Base-by-base conservation (phyloP, 2,797 vertebrate genomes). In the Falco concolor region DNA sequence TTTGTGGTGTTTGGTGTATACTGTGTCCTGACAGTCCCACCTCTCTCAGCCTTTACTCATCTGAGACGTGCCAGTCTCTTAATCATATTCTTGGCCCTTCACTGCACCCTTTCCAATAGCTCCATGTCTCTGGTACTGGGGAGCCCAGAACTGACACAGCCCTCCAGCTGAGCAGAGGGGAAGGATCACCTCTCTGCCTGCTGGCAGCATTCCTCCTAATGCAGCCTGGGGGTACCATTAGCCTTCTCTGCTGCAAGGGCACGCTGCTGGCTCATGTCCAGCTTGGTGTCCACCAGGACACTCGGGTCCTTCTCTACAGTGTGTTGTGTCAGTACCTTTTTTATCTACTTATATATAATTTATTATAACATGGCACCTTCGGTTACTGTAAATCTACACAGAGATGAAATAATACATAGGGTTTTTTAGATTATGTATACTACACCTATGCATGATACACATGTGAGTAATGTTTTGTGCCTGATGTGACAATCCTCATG, bases 1-100 rank as follows among this genome's bases (percentile, higher is more conserved):
- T 80, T 68, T n/a, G 4, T 10, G 5, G 19, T 47, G 11, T 30
- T 60, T 0, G 0, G 9, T 44, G 12, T n/a, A 5, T 44, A 6
- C 5, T 63, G 1, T 52, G 25, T 10, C 10, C 28, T 84, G 34
- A 44, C 38, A 40, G 24, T 54, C n/a, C 10, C 19, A 44, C 21
- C 17, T 74, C 25, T 59, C 16, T 27, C 32, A 54, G 13, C 18
- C 19, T 67, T 70, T 59, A 6, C 12, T 70, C 36, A 22, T 36
- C 10, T 12, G 19, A 74, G 20, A 36, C 5, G 6, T 44, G 14
- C 36, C 38, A 34, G 4, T 44, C 45, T 60, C 22, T 52, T 38
- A 54, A 15, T 12, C 27, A 42, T 9, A 9, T 54, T 44, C 12
- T 10, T 69, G 38, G 23, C 28, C 18, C 13, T 69, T 74, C 0